Evolutionary conservation across 2,113 vertebrate genomes (phyloP), one percentile per base, ranked within the genome.

Genomic region (Saiga tatarica): DNA sequence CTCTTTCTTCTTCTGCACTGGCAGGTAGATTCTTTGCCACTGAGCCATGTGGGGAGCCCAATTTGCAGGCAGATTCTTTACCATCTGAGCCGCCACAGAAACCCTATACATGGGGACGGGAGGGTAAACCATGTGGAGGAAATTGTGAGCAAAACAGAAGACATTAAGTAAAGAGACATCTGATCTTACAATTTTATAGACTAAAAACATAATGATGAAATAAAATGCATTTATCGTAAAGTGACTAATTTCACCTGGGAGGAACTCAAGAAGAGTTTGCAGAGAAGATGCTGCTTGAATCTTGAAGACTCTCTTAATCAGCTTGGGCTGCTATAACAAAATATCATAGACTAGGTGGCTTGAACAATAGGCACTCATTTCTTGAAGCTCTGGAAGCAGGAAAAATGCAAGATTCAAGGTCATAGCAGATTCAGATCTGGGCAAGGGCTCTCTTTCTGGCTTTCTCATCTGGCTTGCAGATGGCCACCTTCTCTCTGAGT

Each of bases 101-200:
- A 71, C n/a, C 64, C 4, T 47, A 1, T 1, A 42, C 28, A 19
- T 26, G 21, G 1, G 36, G 19, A 45, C 62, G 33, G 36, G 28
- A 55, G 33, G 36, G 4, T 39, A 28, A 57, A 15, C 4, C 21
- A 11, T 7, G 8, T 36, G 17, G 36, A 76, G 25, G 33, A 25
- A 36, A 30, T 0, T 5, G 6, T 7, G 11, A 88, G 11, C 45
- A n/a, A 90, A 84, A 21, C 57, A 25, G 36, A 74, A 82, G 84
- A 12, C 15, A 5, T 5, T 21, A 36, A 30, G 11, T 5, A 19
- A n/a, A 79, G 36, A 17, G 5, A 6, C 5, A 15, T 1, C 23
- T 19, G 39, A 90, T 45, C 52, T 36, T 7, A 39, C 21, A 19
- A 9, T 2, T 21, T 21, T 13, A 3, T 9, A 47, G 78, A 36